Conservation (phyloP, 37 sponge, comb jelly and placozoan species). For the Chondrilla cf. caribensis region DNA sequence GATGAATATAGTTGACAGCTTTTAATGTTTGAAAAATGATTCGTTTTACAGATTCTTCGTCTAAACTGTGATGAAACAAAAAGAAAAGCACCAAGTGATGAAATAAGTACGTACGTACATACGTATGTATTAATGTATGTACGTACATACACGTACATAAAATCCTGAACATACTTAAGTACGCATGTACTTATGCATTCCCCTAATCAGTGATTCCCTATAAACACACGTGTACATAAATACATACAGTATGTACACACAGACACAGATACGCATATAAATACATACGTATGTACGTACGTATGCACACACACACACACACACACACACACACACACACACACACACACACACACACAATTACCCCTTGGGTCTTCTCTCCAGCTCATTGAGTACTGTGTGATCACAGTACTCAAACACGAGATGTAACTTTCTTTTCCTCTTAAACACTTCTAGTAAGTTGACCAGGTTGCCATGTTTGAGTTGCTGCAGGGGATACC, state of each 20-base stretch:
- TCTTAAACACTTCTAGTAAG: conserved; percentile 91
- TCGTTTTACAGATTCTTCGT: conserved; percentile 65
- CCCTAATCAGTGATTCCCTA: too few relatives aligned
- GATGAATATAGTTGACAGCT: conserved; percentile 89
- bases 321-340: too few relatives aligned
- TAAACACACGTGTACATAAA: too few relatives aligned
- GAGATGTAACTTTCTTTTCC: conserved; percentile 87
- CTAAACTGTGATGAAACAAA: conserved; percentile 47
- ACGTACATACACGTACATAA: too few relatives aligned
- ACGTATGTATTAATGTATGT: too few relatives aligned
- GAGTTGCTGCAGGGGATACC: conserved; percentile 57
- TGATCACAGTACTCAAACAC: conserved; percentile 99
- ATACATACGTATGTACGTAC: too few relatives aligned
- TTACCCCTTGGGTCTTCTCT: conserved; percentile 84
- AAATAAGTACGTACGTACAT: too few relatives aligned
- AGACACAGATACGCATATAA: background rate
- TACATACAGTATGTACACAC: too few relatives aligned
- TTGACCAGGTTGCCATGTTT: conserved; percentile 97
- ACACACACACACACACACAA: background rate
- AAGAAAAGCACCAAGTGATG: too few relatives aligned
- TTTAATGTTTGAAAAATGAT: conserved; percentile 91
- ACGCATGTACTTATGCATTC: too few relatives aligned
- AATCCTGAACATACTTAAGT: too few relatives aligned
- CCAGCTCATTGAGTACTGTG: conserved; percentile 96
- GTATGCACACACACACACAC: too few relatives aligned